Percentiles rank a stretch among this genome's conserved stretches.
phyloP scores from a whole-genome alignment of 2,797 vertebrate species.

The Garrulus glandarius region DNA sequence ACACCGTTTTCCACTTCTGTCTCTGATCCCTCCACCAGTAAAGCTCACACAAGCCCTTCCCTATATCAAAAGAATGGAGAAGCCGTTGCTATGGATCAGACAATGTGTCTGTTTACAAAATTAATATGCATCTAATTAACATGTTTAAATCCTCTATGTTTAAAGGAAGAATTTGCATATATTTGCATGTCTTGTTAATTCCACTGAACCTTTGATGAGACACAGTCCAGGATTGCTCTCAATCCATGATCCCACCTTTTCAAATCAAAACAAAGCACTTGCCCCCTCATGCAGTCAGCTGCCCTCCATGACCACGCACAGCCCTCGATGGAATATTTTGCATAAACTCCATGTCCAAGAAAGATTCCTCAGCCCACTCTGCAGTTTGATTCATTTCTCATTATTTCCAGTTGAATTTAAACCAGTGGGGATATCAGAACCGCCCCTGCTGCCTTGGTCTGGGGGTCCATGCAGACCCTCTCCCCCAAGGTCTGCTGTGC shows the following conservation, averaged over 20 bases:
- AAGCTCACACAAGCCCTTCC: neutral
- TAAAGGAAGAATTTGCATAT: conserved; percentile 48
- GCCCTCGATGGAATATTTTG: neutral
- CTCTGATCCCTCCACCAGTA: neutral
- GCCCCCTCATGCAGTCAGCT: neutral
- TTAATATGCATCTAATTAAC: conserved; percentile 59
- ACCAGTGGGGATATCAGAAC: neutral
- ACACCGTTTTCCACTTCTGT: accelerated
- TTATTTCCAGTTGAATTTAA: neutral
- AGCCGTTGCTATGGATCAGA: neutral
- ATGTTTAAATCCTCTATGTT: conserved; percentile 39
- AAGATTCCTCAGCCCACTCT: neutral
- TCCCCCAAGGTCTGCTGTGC: neutral
- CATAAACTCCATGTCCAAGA: accelerated
- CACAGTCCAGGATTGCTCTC: neutral
- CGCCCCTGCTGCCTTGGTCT: neutral
- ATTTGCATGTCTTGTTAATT: conserved; percentile 42
- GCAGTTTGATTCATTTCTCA: neutral
- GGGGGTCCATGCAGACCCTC: neutral
- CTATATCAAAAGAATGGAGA: neutral
- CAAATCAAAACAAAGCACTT: neutral
- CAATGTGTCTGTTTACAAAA: conserved; percentile 31
- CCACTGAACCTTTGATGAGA: conserved; percentile 11
- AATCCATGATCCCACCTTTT: neutral
- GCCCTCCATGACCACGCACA: neutral